Evolutionary conservation across 2,888 invertebrate species (phyloP), one percentile per base, ranked within the genome.

Genomic region (Drosophila birchii): DNA sequence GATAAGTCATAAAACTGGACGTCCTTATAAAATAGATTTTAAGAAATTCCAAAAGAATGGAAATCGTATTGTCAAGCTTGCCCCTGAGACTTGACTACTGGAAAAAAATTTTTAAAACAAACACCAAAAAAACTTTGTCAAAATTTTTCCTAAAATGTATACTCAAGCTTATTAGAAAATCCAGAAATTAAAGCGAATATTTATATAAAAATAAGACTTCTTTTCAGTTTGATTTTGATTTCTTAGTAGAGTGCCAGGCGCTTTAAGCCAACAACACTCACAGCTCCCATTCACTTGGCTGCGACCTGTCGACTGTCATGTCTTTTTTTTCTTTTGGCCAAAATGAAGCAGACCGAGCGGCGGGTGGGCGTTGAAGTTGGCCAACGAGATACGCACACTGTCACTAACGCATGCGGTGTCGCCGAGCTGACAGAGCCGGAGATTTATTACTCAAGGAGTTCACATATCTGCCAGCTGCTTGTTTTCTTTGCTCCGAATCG

Each of bases 381-480:
- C 57, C 68, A 67, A 63, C 72, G 41, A 58, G 72, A 74, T 73
- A 73, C 72, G 72, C 68, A 69, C 69, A 68, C 44, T 63, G 41
- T 34, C 61, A 44, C 44, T 56, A 57, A 43, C 57, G 58, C 67
- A 68, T 39, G 54, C 67, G 68, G 68, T 78, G 80, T 75, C 78
- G 70, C 62, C 62, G 32, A 69, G 56, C 59, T 78, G 75, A 74
- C 76, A 54, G 62, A 72, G 62, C 54, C 53, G 41, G 66, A 58
- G 80, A 83, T 81, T 81, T 78, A 81, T 81, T 67, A 54, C 72
- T 73, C 53, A 54, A 61, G 58, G 44, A 39, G 63, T 68, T 61
- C 53, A 43, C 51, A 62, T 59, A 67, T 58, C 58, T 59, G 49
- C 32, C 51, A 45, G 38, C 32, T 57, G 56, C 45, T 41, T 68